Evolutionary conservation across 1,140 invertebrate species (phyloP), one percentile per base, ranked within the genome.

Genomic region (Rhyacophila brunnea): DNA sequence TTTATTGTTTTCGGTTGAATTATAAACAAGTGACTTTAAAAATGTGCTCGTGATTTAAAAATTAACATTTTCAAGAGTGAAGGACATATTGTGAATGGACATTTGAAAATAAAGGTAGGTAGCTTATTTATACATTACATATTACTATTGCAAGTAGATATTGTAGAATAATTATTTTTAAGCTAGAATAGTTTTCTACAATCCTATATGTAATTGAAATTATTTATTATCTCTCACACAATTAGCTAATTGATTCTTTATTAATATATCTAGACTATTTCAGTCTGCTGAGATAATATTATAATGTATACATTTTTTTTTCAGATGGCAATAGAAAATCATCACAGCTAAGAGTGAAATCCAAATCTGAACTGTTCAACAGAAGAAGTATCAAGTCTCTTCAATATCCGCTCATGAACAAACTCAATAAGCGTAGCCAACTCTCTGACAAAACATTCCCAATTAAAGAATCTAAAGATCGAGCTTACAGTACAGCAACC

Each of bases 81-180:
- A 74, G 72, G 72, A 71, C 70, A 72, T 72, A 70, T 73, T 74
- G 74, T 72, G 74, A 75, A 76, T 73, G 72, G 70, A 69, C 69
- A 68, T 74, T 74, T 71, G 17, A 50, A 46, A 38, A 15, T 38
- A 1, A 77, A 79, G 77, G 77, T 73, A 59, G 57, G 50, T 59
- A 59, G 50, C 38, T 50, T 52, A 10, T 43, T 28, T 20, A 46
- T 28, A 44, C 15, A 32, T 20, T 45, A 13, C 11, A 6, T 5
- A 40, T 35, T n/a, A 35, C 11, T 40, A 40, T 40, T n/a, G 23
- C 40, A 5, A 42, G 3, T 14, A 42, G 40, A 42, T 13, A 42
- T 5, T 4, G 11, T 42, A 13, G 40, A 42, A 5, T 14, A 18
- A 5, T 42, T 42, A 18, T 14, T 42, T 42, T 42, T 18, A 42